These are phyloP conservation scores for Chionis minor DNA, from an alignment of 2,113 vertebrate genomes.

Conservation along the genomic window DNA sequence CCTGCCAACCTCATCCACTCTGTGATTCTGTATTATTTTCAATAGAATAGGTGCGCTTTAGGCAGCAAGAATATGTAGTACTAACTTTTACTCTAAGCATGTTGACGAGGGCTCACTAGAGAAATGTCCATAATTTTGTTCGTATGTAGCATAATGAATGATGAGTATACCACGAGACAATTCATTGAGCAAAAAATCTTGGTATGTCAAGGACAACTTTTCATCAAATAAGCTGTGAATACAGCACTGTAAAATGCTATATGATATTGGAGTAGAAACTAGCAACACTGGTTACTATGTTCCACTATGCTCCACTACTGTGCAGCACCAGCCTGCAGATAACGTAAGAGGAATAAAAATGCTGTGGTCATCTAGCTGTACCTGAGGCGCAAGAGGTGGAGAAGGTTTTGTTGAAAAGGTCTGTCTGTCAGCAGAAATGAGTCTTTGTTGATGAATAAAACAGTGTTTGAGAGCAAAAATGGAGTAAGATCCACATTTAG, in stretches of 20 bases:
- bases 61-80: neutral
- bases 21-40: neutral
- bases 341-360: neutral
- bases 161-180: accelerated
- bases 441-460: neutral
- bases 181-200: neutral
- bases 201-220: neutral
- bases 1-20: neutral
- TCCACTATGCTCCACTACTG: neutral
- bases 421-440: neutral
- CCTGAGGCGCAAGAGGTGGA: neutral
- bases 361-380: neutral
- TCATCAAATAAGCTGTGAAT: neutral
- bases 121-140: neutral
- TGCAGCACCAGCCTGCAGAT: neutral
- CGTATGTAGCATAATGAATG: neutral
- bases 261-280: neutral
- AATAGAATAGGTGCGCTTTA: neutral
- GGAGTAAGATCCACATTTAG: neutral
- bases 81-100: neutral
- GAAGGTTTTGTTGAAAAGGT: neutral
- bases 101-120: neutral
- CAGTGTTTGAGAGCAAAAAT: neutral
- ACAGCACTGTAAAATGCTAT: neutral
- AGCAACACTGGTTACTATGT: neutral